Conservation (phyloP, 2,888 invertebrate species). For the Blera fallax region DNA sequence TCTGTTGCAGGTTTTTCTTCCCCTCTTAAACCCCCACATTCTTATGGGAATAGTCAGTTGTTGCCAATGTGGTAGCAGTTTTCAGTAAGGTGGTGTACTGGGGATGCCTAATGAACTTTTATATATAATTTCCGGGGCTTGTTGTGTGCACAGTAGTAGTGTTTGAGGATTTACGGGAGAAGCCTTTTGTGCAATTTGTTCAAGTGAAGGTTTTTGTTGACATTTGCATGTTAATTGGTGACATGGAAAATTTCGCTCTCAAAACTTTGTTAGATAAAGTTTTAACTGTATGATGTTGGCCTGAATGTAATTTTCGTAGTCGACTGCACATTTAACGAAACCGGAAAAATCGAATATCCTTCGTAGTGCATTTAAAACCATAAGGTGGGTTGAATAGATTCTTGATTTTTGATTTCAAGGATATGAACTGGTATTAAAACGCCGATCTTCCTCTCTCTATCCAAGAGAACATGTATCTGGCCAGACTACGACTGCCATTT, state of each 20-base stretch:
- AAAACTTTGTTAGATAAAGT: background rate
- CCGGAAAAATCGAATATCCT: no score
- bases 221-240: slow-evolving; percentile 65
- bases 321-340: background rate
- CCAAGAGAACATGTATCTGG: no score
- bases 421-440: no score
- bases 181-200: slow-evolving; percentile 54
- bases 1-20: slow-evolving; percentile 33
- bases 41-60: background rate
- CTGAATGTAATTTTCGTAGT: background rate
- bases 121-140: slow-evolving; percentile 49
- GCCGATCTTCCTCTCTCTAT: no score
- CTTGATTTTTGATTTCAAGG: no score
- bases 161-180: slow-evolving; percentile 32
- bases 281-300: background rate
- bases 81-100: background rate
- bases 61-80: background rate
- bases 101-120: slow-evolving; percentile 60
- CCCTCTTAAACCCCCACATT: background rate
- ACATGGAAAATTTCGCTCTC: slow-evolving; percentile 27
- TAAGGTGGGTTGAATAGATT: no score
- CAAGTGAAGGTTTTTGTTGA: slow-evolving; percentile 57
- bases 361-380: no score
- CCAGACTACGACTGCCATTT: no score
- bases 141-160: slow-evolving; percentile 20